A percentile compares a stretch with the other conserved stretches of the same genome.
Evolutionary conservation across 2,113 vertebrate species (phyloP).

Genomic region (Pterophyllum scalare): DNA sequence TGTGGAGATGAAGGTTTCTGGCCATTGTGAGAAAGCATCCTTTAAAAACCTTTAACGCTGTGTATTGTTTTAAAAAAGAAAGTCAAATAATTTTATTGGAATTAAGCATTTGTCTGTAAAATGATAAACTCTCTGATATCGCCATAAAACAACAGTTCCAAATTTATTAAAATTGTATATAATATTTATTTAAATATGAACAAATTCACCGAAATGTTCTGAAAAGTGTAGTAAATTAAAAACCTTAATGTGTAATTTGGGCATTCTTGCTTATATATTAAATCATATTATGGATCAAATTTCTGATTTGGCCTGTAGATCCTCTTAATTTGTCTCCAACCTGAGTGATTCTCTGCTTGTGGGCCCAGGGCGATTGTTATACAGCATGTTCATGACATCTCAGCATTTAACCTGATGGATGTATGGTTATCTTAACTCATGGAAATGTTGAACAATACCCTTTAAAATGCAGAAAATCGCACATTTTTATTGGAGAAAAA

Average conservation of each 20-base stretch:
- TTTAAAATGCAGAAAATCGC: background rate
- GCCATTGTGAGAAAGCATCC: background rate
- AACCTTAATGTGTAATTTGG: background rate
- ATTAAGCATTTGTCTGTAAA: background rate
- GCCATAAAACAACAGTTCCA: background rate
- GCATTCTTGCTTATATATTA: background rate
- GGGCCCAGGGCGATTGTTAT: background rate
- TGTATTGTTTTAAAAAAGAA: background rate
- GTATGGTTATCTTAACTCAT: background rate
- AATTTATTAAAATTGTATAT: background rate
- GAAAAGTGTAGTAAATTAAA: background rate
- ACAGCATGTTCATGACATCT: background rate
- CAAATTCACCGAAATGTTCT: background rate
- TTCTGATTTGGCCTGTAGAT: background rate
- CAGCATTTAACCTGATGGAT: background rate
- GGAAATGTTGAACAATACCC: background rate
- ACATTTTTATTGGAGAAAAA: background rate
- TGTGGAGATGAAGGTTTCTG: background rate
- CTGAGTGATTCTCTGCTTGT: too few relatives aligned
- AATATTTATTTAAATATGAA: background rate
- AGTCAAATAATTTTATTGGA: background rate
- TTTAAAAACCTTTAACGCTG: background rate
- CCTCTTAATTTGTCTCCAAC: accelerated
- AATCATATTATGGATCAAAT: background rate
- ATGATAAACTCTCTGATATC: background rate